Evolutionary conservation across 2,888 invertebrate genomes (phyloP).

Genomic region (Endomychus coccineus): DNA sequence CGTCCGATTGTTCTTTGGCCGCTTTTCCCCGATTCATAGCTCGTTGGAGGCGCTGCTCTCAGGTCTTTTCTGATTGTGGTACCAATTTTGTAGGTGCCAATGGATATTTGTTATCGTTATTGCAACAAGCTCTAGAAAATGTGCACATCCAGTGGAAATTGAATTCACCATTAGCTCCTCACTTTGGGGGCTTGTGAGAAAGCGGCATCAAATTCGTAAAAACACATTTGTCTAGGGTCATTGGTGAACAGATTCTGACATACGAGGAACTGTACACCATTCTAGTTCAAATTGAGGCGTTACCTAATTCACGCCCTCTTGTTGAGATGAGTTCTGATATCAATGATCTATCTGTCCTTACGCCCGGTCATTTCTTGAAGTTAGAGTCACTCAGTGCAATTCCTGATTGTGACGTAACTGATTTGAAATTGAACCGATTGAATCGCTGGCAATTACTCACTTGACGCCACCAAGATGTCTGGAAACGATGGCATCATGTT

Average conservation of each 20-base stretch:
- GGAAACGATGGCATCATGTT: conserved; percentile 6
- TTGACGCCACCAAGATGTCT: conserved; percentile 3
- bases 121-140: too few species aligned
- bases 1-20: too few species aligned
- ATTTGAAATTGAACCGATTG: conserved; percentile 5
- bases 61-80: too few species aligned
- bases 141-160: conserved; percentile 27
- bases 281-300: conserved; percentile 27
- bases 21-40: too few species aligned
- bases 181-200: conserved; percentile 34
- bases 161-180: conserved; percentile 28
- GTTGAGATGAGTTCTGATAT: conserved; percentile 23
- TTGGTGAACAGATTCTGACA: conserved; percentile 23
- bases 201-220: conserved; percentile 29
- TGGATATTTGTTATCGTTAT: conserved; percentile 7
- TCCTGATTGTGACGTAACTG: conserved; percentile 12
- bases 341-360: conserved; percentile 21
- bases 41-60: too few species aligned
- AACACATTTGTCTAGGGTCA: conserved; percentile 23
- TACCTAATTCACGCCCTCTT: conserved; percentile 32
- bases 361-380: conserved; percentile 26
- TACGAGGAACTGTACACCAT: conserved; percentile 31
- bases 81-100: too few species aligned
- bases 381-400: conserved; percentile 12
- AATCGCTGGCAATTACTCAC: conserved; percentile 4